phyloP scores from a whole-genome alignment of 2,113 vertebrate species.

The Phaethornis superciliosus region DNA sequence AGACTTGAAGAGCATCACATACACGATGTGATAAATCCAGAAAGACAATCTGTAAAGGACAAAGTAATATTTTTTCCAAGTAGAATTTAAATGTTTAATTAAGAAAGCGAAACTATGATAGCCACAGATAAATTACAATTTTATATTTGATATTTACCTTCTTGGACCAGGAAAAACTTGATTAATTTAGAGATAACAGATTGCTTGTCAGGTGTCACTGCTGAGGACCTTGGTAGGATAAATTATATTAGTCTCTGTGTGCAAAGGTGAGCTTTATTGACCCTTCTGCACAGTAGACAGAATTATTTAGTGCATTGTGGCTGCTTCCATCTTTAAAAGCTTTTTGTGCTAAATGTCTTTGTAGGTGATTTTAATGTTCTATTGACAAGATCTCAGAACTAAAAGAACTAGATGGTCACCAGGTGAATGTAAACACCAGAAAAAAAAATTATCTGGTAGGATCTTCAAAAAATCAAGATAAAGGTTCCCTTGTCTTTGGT shows the following conservation, averaged over 20 bases:
- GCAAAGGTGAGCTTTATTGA: background rate
- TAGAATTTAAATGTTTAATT: background rate
- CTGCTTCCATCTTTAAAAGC: background rate
- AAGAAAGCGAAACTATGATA: background rate
- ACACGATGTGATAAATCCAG: background rate
- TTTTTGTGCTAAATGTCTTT: background rate
- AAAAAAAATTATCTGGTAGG: background rate
- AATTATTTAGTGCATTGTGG: background rate
- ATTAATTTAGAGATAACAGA: background rate
- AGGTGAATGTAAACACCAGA: background rate
- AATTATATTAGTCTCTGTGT: background rate
- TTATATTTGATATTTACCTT: background rate
- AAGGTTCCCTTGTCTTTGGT: background rate
- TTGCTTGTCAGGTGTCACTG: background rate
- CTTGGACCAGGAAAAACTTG: background rate
- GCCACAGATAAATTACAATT: background rate
- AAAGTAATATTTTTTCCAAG: background rate
- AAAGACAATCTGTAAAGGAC: background rate
- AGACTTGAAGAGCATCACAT: background rate
- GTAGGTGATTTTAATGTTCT: background rate
- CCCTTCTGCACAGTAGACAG: background rate
- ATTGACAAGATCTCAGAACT: background rate
- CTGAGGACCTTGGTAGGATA: background rate
- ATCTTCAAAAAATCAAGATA: background rate
- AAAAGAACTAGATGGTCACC: background rate